A percentile compares a stretch with the other conserved stretches of the same genome.
Evolutionary conservation across 1,140 invertebrate species (phyloP).

Genomic region (Hermetia illucens): DNA sequence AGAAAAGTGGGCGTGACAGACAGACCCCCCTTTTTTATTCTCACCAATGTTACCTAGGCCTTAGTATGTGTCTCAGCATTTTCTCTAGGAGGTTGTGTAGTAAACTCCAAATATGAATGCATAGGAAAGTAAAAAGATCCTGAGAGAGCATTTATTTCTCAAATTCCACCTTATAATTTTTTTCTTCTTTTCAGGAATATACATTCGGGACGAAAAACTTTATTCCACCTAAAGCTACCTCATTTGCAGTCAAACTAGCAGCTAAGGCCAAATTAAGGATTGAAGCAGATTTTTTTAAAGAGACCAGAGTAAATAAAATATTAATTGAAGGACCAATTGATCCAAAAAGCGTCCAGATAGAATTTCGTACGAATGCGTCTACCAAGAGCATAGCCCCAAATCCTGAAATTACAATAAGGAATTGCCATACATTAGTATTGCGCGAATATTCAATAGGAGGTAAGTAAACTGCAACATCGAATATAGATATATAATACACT

Average conservation of each 20-base stretch:
- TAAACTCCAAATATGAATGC: too few species aligned
- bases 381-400: conserved; percentile 16
- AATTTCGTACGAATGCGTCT: conserved; percentile 15
- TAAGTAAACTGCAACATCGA: too few species aligned
- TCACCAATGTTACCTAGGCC: too few species aligned
- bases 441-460: conserved; percentile 13
- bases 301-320: conserved; percentile 20
- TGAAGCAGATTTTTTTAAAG: conserved; percentile 12
- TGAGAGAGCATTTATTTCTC: too few species aligned
- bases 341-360: conserved; percentile 13
- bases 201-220: conserved; percentile 7
- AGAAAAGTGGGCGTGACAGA: too few species aligned
- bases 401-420: conserved; percentile 19
- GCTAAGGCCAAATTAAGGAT: conserved; percentile 11
- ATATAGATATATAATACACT: too few species aligned
- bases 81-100: too few species aligned
- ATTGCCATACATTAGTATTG: conserved; percentile 12
- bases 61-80: too few species aligned
- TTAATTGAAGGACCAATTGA: conserved; percentile 11
- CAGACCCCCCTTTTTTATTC: too few species aligned
- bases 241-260: conserved; percentile 12
- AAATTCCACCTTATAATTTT: background rate
- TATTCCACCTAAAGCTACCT: conserved; percentile 8
- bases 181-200: conserved; percentile 2
- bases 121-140: too few species aligned